Evolutionary conservation across 2,888 invertebrate species (phyloP).

Genomic region (Synergus japonicus): DNA sequence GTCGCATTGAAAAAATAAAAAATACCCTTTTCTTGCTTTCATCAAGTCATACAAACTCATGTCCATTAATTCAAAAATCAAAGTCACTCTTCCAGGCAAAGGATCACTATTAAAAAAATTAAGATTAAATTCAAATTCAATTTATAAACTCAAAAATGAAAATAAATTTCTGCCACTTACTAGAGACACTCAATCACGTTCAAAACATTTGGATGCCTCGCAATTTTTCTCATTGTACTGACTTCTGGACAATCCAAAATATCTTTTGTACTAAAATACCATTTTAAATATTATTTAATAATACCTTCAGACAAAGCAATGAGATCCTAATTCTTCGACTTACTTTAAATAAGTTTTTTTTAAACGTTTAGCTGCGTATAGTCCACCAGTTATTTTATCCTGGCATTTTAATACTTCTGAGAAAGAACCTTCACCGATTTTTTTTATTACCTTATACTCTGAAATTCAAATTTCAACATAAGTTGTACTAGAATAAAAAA

Average conservation of each 20-base stretch:
- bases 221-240: constrained; percentile 81
- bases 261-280: constrained; percentile 76
- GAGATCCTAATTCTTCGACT: constrained; percentile 49
- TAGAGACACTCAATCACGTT: constrained; percentile 82
- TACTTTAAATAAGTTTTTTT: constrained; percentile 82
- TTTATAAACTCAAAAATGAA: constrained; percentile 42
- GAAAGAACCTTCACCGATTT: constrained; percentile 86
- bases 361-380: constrained; percentile 82
- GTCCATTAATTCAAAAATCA: constrained; percentile 85
- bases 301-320: neutral
- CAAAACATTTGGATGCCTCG: constrained; percentile 82
- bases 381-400: constrained; percentile 79
- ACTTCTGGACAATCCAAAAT: constrained; percentile 81
- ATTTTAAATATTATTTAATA: constrained; percentile 7
- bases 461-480: constrained; percentile 44
- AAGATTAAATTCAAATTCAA: neutral
- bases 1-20: constrained; percentile 44
- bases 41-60: constrained; percentile 84
- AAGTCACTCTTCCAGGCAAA: constrained; percentile 80
- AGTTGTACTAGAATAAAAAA: constrained; percentile 37
- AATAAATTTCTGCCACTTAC: constrained; percentile 76
- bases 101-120: constrained; percentile 78
- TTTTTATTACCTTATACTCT: constrained; percentile 83
- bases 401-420: constrained; percentile 84
- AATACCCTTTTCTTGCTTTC: constrained; percentile 78